Evolutionary conservation across 2,113 vertebrate genomes (phyloP), one percentile per base, ranked within the genome.

Genomic region (Cyprinodon brontotheroides): DNA sequence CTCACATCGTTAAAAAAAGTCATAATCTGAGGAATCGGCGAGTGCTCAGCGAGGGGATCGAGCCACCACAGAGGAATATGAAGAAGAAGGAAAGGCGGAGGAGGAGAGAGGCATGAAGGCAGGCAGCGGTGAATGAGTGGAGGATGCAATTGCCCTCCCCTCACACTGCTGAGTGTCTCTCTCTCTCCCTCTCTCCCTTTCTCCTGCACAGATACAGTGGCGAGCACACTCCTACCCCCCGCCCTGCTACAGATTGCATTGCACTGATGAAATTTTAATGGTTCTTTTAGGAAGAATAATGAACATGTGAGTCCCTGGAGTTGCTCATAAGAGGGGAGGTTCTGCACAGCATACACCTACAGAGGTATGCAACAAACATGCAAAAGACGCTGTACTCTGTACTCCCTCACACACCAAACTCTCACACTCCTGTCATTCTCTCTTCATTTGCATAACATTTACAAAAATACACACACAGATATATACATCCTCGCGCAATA

Each of bases 221-320:
- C 45, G 29, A 77, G 76, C 77, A 75, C 82, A 74, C 84, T 61
- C 83, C 82, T 38, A 64, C 79, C 91, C 90, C 87, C 86, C 80
- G 72, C 81, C 88, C 89, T 72, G 87, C 87, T 91, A 80, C 85
- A 85, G 90, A 94, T 94, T 93, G 89, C 85, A 85, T 92, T 94
- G 90, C 93, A 91, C 81, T 95, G 94, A 95, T 90, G 94, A 94
- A 95, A 96, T 95, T 96, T 93, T 95, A 96, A 95, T 95, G 89
- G 89, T 89, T 95, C 93, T 94, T 94, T 94, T 91, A 93, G 91
- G 80, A 95, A 94, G 93, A 94, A 94, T 95, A 96, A 95, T 93
- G 92, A 95, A 94, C 87, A 89, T 83, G 87, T 84, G 83, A 57
- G 85, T 95, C 93, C 93, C 93, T 72, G 76, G 92, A 87, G 90